Conservation (phyloP, 2,888 invertebrate species). For the Carcina quercana region DNA sequence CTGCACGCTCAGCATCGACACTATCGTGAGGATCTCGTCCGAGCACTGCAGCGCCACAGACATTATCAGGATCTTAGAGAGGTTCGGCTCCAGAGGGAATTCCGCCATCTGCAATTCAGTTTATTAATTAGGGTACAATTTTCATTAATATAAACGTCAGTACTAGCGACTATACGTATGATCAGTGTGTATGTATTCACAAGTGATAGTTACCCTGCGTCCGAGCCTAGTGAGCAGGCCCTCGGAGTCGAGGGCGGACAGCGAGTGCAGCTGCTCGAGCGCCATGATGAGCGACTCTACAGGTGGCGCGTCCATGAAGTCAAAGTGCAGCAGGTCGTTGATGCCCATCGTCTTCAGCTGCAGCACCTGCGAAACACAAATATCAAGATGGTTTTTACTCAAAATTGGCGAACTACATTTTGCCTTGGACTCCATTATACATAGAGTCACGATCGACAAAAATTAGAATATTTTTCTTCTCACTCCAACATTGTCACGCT, state of each 20-base stretch:
- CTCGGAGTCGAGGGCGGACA: constrained; percentile 97
- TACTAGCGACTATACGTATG: no score
- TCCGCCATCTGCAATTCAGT: constrained; percentile 96
- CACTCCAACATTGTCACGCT: no score
- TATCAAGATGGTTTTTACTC: no score
- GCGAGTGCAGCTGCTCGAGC: constrained; percentile 95
- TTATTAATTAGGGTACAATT: neutral
- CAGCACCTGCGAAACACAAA: constrained; percentile 83
- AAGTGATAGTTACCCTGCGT: constrained; percentile 69
- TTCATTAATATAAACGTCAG: neutral
- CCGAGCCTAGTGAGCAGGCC: constrained; percentile 89
- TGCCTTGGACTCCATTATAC: no score
- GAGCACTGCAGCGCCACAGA: constrained; percentile 98
- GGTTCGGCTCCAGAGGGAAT: constrained; percentile 97
- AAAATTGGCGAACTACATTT: neutral
- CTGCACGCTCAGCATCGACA: constrained; percentile 99
- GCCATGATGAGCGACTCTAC: constrained; percentile 98
- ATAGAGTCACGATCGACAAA: no score
- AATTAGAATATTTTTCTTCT: no score
- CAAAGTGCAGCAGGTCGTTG: constrained; percentile 97
- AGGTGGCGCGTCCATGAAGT: constrained; percentile 99
- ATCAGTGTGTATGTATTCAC: neutral
- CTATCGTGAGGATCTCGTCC: constrained; percentile 98
- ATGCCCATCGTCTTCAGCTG: constrained; percentile 99
- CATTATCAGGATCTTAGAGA: constrained; percentile 99